Evolutionary conservation across 2,888 invertebrate genomes (phyloP).

Genomic region (Herminia tarsipennalis): DNA sequence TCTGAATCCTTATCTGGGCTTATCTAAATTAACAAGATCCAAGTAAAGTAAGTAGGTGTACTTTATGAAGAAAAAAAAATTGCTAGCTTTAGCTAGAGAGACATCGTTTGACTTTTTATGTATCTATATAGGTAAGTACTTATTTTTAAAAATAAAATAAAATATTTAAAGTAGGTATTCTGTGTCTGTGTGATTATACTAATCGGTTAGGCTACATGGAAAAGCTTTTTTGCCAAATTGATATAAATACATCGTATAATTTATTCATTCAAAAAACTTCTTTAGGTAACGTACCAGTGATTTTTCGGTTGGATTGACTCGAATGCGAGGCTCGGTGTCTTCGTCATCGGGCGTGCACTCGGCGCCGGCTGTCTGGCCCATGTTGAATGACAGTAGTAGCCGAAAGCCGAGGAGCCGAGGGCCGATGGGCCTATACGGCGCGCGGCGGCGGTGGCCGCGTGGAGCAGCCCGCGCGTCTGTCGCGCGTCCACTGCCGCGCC

Average conservation of each 20-base stretch:
- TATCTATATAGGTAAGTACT: too few relatives aligned
- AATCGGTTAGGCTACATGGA: too few relatives aligned
- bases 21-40: too few relatives aligned
- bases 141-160: too few relatives aligned
- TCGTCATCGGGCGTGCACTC: slow-evolving; percentile 83
- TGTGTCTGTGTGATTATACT: too few relatives aligned
- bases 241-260: slow-evolving; percentile 8
- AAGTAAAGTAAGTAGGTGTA: too few relatives aligned
- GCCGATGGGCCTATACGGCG: slow-evolving; percentile 58
- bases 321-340: slow-evolving; percentile 80
- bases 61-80: too few relatives aligned
- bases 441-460: slow-evolving; percentile 72
- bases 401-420: slow-evolving; percentile 7
- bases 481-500: slow-evolving; percentile 77
- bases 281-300: slow-evolving; percentile 78
- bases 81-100: too few relatives aligned
- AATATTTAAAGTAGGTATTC: too few relatives aligned
- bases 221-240: too few relatives aligned
- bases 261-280: slow-evolving; percentile 8
- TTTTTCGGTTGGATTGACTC: slow-evolving; percentile 78
- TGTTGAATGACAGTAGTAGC: slow-evolving; percentile 52
- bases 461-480: slow-evolving; percentile 79
- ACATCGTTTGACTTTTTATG: too few relatives aligned
- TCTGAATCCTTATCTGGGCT: too few relatives aligned
- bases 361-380: slow-evolving; percentile 84